These are phyloP conservation scores for Antigone vipio DNA, from an alignment of 2,113 vertebrate genomes.

Conservation along the genomic window DNA sequence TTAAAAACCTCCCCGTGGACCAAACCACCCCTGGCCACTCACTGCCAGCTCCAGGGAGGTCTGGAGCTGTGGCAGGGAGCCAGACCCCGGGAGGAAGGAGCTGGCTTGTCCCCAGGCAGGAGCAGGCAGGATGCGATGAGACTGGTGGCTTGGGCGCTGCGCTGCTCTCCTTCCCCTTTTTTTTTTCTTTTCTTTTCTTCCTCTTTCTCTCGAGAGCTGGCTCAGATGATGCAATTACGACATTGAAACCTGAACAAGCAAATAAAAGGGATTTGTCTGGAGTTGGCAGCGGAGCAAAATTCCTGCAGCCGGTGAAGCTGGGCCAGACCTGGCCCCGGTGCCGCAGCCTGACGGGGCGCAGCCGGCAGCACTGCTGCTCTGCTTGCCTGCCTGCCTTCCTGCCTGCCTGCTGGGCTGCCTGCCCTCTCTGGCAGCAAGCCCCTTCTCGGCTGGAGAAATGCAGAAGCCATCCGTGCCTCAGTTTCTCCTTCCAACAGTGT, in stretches of 20 bases:
- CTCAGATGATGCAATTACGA: not conserved
- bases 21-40: not conserved
- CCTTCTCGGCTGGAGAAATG: not conserved
- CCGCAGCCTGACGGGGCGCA: not conserved
- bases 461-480: not conserved
- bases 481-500: not conserved
- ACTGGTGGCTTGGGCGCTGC: accelerated
- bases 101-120: not conserved
- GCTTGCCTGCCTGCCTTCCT: not conserved
- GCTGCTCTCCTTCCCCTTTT: not conserved
- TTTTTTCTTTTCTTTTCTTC: not conserved
- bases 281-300: conserved; percentile 9
- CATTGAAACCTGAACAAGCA: conserved; percentile 24
- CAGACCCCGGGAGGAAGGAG: not conserved
- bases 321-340: not conserved
- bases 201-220: not conserved
- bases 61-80: not conserved
- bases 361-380: not conserved
- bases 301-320: not conserved
- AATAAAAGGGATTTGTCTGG: conserved; percentile 55
- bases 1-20: not conserved
- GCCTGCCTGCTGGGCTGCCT: not conserved
- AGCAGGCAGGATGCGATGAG: not conserved
- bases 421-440: not conserved
- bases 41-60: not conserved